Conservation (phyloP, 2,113 vertebrate species). For the Melospiza georgiana region DNA sequence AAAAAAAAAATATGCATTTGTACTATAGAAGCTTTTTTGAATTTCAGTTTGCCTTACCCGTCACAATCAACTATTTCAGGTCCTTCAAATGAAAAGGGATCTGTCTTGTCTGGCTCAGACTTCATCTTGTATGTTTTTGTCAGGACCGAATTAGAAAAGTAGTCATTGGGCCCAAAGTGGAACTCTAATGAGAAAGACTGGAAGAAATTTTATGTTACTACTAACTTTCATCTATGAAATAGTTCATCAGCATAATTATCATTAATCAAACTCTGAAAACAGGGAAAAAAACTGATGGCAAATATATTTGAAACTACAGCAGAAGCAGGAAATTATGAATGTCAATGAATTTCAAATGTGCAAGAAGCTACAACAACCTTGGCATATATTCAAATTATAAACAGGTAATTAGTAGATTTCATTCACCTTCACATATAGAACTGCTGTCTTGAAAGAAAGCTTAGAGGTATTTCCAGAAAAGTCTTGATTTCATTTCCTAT, state of each 20-base stretch:
- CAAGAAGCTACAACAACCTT: background rate
- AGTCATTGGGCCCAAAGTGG: constrained; percentile 93
- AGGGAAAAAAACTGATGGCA: background rate
- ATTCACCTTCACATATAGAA: background rate
- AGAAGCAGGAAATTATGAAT: background rate
- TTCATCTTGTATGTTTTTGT: constrained; percentile 99
- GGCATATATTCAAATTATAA: background rate
- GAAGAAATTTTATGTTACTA: background rate
- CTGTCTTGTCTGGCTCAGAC: constrained; percentile 88
- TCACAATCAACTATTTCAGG: constrained; percentile 97
- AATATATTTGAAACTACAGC: background rate
- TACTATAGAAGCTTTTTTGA: background rate
- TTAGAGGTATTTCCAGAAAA: background rate
- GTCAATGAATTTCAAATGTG: background rate
- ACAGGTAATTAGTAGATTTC: background rate
- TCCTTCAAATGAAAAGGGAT: constrained; percentile 97
- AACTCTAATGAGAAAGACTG: constrained; percentile 98
- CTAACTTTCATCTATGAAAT: background rate
- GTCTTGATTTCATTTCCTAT: background rate
- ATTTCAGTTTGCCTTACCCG: constrained; percentile 82
- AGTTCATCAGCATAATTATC: background rate
- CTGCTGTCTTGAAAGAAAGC: background rate
- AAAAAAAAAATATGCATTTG: background rate
- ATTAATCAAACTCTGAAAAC: background rate
- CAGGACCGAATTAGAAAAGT: constrained; percentile 91